Percentiles rank a stretch among this genome's conserved stretches.
Conservation (phyloP, 1,140 invertebrate genomes). For the Trinorchestia longiramus region DNA sequence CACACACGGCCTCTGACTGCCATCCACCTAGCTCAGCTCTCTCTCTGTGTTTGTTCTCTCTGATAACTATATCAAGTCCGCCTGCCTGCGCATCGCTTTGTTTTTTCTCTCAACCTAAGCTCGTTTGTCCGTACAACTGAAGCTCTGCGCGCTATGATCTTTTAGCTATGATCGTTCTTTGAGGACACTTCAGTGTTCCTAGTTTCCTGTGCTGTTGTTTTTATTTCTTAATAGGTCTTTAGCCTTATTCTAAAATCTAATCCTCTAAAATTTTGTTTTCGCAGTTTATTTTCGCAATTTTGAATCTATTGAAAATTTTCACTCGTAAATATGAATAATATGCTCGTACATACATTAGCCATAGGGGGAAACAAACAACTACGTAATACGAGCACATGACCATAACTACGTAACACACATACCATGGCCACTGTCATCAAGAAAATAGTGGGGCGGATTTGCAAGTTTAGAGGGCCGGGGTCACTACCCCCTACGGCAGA, state of each 20-base stretch:
- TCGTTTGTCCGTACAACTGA: not conserved
- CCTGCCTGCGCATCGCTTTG: not conserved
- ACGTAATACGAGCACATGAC: too few relatives aligned
- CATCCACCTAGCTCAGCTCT: not conserved
- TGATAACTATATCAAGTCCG: constrained; percentile 21
- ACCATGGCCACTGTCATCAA: not conserved
- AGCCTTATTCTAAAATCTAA: too few relatives aligned
- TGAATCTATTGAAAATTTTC: too few relatives aligned
- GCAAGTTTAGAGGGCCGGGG: not conserved
- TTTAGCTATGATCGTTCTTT: not conserved
- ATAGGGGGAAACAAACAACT: not conserved
- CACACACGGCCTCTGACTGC: not conserved
- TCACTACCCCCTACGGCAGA: not conserved
- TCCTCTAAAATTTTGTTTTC: too few relatives aligned
- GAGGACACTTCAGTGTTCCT: not conserved
- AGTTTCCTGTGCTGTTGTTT: not conserved
- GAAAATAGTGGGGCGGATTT: not conserved
- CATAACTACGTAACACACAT: too few relatives aligned
- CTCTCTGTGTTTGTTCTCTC: constrained; percentile 32
- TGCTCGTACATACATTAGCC: too few relatives aligned
- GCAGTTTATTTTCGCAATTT: too few relatives aligned
- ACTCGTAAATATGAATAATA: too few relatives aligned
- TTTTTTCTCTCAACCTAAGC: not conserved
- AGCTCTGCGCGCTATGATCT: not conserved
- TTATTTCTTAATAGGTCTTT: not conserved